Evolutionary conservation across 2,797 vertebrate genomes (phyloP), one percentile per base, ranked within the genome.

Genomic region (Enteromius fasciolatus): DNA sequence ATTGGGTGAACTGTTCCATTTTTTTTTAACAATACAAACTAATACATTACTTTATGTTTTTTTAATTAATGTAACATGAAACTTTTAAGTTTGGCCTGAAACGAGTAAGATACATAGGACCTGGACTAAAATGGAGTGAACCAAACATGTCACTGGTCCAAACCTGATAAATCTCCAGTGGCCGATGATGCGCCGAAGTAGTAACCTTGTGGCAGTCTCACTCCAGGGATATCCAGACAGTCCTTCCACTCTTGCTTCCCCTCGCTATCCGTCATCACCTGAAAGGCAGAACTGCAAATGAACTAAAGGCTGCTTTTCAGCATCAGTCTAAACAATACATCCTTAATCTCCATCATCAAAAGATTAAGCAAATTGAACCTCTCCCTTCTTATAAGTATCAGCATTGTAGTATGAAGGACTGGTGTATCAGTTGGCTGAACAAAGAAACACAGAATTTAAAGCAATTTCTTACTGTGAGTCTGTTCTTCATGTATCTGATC

Each of bases 151-250:
- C 18, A 61, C 7, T 50, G 6, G 10, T 63, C 11, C 83, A 73
- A 68, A 99, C 98, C 98, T 73, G 98, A 96, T 8, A 99, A 94
- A 85, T 99, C 98, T 52, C 97, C 98, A 0, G 97, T 99, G 87
- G 94, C 92, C 0, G 98, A 96, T 0, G 97, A 98, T 1, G 95
- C 95, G 1, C 97, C 97, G 0, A 98, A 95, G 89, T 93, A 97
- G 91, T 97, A 98, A 0, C 97, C 97, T 0, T 89, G 87, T 2
- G 97, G 97, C 31, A 99, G 86, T 15, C 89, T 93, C 66, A 99
- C 92, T 0, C 97, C 97, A 0, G 94, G 92, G 76, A 98, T 84
- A 1, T 97, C 96, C 1, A 96, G 90, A 74, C 97, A 99, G 11
- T 97, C 95, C 78, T 91, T 93, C 97, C 97, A 99, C 86, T 97